phyloP scores from a whole-genome alignment of 1,140 invertebrate species.

The Nilaparvata lugens region DNA sequence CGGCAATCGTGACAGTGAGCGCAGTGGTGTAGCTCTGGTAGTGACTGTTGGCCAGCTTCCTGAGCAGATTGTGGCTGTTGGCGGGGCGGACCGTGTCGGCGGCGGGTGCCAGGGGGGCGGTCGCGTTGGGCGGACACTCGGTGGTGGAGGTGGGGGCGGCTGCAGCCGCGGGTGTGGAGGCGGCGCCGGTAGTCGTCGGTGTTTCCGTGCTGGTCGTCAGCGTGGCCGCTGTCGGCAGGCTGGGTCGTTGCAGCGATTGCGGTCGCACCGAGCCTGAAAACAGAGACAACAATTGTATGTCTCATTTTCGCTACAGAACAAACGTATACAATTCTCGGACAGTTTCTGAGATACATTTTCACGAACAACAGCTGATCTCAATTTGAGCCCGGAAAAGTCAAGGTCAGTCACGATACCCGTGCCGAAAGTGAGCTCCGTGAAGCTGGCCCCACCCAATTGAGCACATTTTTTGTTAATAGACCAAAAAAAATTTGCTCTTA shows the following conservation, averaged over 20 bases:
- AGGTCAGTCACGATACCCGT: no score
- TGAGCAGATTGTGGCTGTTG: slow-evolving; percentile 55
- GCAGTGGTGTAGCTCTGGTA: slow-evolving; percentile 83
- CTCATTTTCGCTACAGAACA: no score
- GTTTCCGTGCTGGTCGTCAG: slow-evolving; percentile 34
- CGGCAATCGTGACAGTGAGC: slow-evolving; percentile 83
- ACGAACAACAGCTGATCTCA: no score
- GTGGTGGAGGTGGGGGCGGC: slow-evolving; percentile 40
- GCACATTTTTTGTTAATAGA: no score
- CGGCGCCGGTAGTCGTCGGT: slow-evolving; percentile 35
- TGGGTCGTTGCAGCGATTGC: slow-evolving; percentile 52
- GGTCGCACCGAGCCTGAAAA: slow-evolving; percentile 54
- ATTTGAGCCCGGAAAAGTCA: no score
- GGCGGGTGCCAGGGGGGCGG: slow-evolving; percentile 25
- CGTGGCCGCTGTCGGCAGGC: slow-evolving; percentile 36
- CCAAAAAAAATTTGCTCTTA: no score
- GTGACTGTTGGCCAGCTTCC: slow-evolving; percentile 64
- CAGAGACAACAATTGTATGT: no score
- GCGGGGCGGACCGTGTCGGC: slow-evolving; percentile 23
- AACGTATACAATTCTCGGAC: no score
- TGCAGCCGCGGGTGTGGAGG: slow-evolving; percentile 31
- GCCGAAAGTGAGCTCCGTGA: no score
- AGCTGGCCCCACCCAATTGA: no score
- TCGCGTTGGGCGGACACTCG: slow-evolving; percentile 57
- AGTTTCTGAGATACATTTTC: not conserved